Evolutionary conservation across 2,113 vertebrate species (phyloP).

Genomic region (Syngnathoides biaculeatus): DNA sequence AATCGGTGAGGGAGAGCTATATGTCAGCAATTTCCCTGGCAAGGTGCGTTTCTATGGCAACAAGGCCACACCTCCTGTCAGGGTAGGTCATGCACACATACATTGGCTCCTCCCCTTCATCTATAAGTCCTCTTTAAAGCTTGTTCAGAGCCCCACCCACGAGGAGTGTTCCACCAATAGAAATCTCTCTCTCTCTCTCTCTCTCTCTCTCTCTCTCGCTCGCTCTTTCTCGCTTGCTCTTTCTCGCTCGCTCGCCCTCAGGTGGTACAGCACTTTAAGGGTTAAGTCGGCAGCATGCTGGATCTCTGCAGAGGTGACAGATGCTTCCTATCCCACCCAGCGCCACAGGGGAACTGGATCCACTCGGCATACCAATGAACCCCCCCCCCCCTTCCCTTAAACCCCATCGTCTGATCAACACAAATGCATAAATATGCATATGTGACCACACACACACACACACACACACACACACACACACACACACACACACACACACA

Average conservation of each 20-base stretch:
- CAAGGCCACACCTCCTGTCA: constrained; percentile 72
- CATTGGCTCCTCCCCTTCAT: constrained; percentile 86
- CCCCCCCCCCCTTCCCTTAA: constrained; percentile 41
- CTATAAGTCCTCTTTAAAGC: constrained; percentile 42
- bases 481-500: too few species aligned
- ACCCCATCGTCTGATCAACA: constrained; percentile 17
- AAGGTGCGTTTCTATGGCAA: constrained; percentile 78
- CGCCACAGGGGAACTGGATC: constrained; percentile 82
- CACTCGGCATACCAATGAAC: constrained; percentile 86
- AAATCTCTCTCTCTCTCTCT: constrained; percentile 13
- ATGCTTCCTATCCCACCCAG: constrained; percentile 84
- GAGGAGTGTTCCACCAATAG: constrained; percentile 43
- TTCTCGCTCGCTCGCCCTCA: constrained; percentile 37
- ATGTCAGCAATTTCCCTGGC: constrained; percentile 60
- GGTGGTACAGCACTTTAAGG: constrained; percentile 68
- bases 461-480: constrained; percentile 42
- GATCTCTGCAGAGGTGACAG: constrained; percentile 82
- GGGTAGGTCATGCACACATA: constrained; percentile 77
- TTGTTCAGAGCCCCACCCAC: constrained; percentile 38
- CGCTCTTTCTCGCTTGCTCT: constrained; percentile 9
- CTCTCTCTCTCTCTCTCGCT: constrained; percentile 8
- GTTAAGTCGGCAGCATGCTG: constrained; percentile 77
- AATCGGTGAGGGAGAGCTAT: constrained; percentile 18
- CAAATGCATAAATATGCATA: constrained; percentile 12
- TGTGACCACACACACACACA: constrained; percentile 34